Conservation (phyloP, 2,888 invertebrate genomes). For the Rutpela maculata region DNA sequence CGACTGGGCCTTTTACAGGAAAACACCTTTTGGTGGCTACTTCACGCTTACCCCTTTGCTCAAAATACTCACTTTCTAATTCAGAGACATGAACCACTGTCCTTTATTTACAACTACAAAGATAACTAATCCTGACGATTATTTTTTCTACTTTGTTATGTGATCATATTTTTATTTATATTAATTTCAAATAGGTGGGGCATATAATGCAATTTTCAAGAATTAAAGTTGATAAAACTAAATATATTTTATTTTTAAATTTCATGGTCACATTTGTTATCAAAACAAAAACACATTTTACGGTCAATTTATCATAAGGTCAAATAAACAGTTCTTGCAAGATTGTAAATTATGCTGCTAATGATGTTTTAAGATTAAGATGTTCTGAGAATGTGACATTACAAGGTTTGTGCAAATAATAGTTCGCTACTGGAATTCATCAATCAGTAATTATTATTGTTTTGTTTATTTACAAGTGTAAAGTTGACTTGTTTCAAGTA, state of each 20-base stretch:
- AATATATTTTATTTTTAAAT: background rate
- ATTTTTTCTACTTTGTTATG: no score
- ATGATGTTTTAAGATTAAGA: background rate
- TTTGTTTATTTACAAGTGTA: background rate
- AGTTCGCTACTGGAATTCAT: background rate
- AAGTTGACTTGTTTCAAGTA: no score
- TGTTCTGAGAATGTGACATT: conserved; percentile 3
- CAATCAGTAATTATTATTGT: background rate
- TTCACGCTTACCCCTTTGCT: no score
- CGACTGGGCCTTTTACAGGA: no score
- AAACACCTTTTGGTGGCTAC: no score
- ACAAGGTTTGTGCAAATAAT: background rate
- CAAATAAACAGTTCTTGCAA: background rate
- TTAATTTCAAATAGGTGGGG: no score
- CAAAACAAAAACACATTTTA: conserved; percentile 4
- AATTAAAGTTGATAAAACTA: background rate
- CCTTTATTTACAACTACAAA: no score
- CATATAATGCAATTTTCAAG: background rate
- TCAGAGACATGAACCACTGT: no score
- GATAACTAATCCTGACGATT: no score
- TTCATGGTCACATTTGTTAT: background rate
- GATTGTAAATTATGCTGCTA: background rate
- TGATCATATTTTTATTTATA: no score
- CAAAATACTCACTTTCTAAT: no score
- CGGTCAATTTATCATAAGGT: conserved; percentile 10